Evolutionary conservation across 2,113 vertebrate genomes (phyloP).

Genomic region (Misgurnus anguillicaudatus): DNA sequence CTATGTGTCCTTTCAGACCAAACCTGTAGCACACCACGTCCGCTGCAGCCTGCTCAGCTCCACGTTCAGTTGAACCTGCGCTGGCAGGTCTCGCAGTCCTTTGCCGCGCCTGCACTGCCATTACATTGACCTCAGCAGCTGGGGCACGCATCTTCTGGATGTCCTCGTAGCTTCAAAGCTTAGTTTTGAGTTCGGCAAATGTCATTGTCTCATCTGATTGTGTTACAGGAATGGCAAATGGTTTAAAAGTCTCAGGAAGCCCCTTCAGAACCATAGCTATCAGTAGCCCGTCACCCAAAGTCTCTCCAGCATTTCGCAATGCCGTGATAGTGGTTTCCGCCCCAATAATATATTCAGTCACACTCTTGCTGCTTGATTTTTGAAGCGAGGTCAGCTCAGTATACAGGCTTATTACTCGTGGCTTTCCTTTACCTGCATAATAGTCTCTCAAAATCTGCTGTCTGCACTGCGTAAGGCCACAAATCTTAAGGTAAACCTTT

Average conservation of each 20-base stretch:
- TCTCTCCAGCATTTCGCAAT: constrained; percentile 20
- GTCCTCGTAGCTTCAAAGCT: constrained; percentile 2
- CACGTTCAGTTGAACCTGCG: too few species aligned
- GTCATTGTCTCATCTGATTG: neutral
- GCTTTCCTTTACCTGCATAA: constrained; percentile 41
- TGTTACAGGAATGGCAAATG: too few species aligned
- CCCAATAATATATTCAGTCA: constrained; percentile 43
- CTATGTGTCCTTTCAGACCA: too few species aligned
- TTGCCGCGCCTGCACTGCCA: neutral
- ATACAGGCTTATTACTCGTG: too few species aligned
- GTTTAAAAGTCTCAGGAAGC: too few species aligned
- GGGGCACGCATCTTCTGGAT: neutral
- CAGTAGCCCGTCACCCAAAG: constrained; percentile 4
- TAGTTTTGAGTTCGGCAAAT: constrained; percentile 38
- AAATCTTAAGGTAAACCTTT: too few species aligned
- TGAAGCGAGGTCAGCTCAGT: constrained; percentile 37
- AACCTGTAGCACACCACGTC: too few species aligned
- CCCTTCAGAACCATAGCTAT: constrained; percentile 39
- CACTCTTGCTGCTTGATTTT: neutral
- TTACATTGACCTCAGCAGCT: neutral
- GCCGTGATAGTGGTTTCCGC: constrained; percentile 31
- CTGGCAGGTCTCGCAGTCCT: neutral
- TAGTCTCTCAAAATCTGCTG: neutral
- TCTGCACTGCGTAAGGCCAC: too few species aligned
- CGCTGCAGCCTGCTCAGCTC: too few species aligned